phyloP scores from a whole-genome alignment of 2,113 vertebrate species.

The Cynoglossus semilaevis region DNA sequence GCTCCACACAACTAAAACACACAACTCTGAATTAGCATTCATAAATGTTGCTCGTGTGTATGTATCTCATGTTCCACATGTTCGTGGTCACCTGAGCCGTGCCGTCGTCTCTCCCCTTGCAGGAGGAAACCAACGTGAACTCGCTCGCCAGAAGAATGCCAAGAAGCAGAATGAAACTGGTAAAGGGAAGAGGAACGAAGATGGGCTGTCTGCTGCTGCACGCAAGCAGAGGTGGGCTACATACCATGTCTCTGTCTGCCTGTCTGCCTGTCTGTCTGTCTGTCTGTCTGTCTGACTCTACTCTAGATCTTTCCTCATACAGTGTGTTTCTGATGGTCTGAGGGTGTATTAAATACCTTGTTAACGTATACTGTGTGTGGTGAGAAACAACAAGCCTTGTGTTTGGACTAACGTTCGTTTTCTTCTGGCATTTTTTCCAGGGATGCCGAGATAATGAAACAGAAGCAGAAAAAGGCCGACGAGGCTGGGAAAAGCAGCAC shows the following conservation, averaged over 20 bases:
- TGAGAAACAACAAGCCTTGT: too few relatives aligned
- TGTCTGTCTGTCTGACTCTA: too few relatives aligned
- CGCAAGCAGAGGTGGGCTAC: constrained; percentile 82
- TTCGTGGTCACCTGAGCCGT: too few relatives aligned
- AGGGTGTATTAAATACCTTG: too few relatives aligned
- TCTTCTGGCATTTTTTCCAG: constrained; percentile 59
- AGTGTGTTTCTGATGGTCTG: background rate
- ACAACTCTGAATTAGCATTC: too few relatives aligned
- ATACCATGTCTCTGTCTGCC: too few relatives aligned
- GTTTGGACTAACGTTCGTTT: background rate
- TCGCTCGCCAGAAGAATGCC: constrained; percentile 86
- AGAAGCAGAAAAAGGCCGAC: constrained; percentile 89
- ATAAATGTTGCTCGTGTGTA: too few relatives aligned
- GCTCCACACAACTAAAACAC: too few relatives aligned
- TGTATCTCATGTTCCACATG: too few relatives aligned
- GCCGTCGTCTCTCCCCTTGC: constrained; percentile 1
- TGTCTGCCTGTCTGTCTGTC: too few relatives aligned
- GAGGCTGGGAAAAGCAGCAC: constrained; percentile 55
- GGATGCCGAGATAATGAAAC: constrained; percentile 95
- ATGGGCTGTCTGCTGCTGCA: constrained; percentile 88
- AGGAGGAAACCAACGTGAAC: constrained; percentile 91
- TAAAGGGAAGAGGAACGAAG: constrained; percentile 83
- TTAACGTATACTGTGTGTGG: too few relatives aligned
- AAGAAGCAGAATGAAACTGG: constrained; percentile 80
- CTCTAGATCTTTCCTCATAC: too few relatives aligned